phyloP scores from a whole-genome alignment of 2,888 invertebrate species.

The Petrolisthes manimaculis region DNA sequence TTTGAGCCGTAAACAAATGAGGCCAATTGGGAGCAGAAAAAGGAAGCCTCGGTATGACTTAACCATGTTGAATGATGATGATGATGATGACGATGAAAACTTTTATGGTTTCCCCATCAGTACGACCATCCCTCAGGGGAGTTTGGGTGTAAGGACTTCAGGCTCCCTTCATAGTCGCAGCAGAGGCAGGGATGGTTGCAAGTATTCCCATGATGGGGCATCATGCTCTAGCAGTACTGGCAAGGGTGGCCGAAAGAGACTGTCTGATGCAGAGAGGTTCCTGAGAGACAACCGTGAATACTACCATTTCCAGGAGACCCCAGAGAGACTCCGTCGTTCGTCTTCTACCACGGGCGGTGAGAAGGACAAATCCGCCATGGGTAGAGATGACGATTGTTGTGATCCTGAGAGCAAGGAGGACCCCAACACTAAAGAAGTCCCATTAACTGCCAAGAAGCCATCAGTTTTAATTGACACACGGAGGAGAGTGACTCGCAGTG shows the following conservation, averaged over 20 bases:
- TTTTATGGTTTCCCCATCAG: conserved; percentile 62
- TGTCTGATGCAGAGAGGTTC: conserved; percentile 65
- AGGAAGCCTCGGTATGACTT: conserved; percentile 48
- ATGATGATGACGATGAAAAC: conserved; percentile 59
- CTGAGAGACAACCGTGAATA: conserved; percentile 64
- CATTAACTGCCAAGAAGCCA: conserved; percentile 18
- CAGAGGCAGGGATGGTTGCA: conserved; percentile 36
- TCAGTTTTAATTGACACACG: neutral
- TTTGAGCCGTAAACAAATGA: conserved; percentile 23
- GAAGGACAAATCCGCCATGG: conserved; percentile 28
- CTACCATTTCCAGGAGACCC: conserved; percentile 65
- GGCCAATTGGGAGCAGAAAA: conserved; percentile 38
- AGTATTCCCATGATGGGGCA: conserved; percentile 14
- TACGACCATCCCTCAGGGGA: conserved; percentile 48
- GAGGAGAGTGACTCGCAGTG: conserved; percentile 51
- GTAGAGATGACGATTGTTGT: conserved; percentile 16
- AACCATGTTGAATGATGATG: conserved; percentile 54
- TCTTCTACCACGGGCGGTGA: conserved; percentile 46
- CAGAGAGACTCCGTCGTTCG: conserved; percentile 56
- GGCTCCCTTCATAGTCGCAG: neutral
- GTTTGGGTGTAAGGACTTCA: conserved; percentile 13
- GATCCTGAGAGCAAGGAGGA: conserved; percentile 44
- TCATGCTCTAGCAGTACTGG: conserved; percentile 42
- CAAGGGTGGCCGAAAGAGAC: conserved; percentile 50
- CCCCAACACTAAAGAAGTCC: neutral